Percentiles rank a stretch among this genome's conserved stretches.
Evolutionary conservation across 2,888 invertebrate genomes (phyloP).

Genomic region (Calliphora vomitoria): DNA sequence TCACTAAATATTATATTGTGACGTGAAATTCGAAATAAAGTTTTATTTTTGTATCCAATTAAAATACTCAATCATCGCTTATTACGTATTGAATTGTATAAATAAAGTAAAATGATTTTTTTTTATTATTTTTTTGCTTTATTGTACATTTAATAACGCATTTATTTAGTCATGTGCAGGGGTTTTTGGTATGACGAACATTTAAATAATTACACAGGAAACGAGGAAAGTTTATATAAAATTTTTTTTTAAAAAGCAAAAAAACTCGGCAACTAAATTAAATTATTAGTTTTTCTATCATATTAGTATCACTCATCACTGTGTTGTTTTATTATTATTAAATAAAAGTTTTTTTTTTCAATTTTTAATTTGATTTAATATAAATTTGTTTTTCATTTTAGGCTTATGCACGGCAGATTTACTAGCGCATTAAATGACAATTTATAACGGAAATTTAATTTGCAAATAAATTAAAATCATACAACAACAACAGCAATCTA

Average conservation of each 20-base stretch:
- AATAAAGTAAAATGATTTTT: conserved; percentile 16
- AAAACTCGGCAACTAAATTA: conserved; percentile 22
- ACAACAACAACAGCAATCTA: background rate
- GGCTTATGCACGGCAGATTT: conserved; percentile 17
- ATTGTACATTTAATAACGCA: background rate
- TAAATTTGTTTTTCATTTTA: conserved; percentile 48
- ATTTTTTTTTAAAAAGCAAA: background rate
- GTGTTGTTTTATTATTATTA: conserved; percentile 23
- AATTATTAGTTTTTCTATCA: conserved; percentile 58
- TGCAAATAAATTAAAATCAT: conserved; percentile 30
- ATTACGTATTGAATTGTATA: conserved; percentile 47
- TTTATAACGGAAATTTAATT: conserved; percentile 22
- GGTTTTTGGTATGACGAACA: background rate
- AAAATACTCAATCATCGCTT: conserved; percentile 58
- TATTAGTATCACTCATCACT: conserved; percentile 48
- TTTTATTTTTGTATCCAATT: conserved; percentile 34
- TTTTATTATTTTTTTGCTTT: background rate
- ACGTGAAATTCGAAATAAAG: conserved; percentile 9
- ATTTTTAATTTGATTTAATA: conserved; percentile 33
- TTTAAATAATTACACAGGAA: conserved; percentile 42
- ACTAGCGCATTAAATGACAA: conserved; percentile 2
- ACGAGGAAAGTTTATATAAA: conserved; percentile 13
- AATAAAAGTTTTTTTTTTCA: conserved; percentile 27
- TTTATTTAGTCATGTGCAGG: conserved; percentile 36
- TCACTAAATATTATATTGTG: background rate